phyloP scores from a whole-genome alignment of 2,888 invertebrate species.

The Drepana falcataria region DNA sequence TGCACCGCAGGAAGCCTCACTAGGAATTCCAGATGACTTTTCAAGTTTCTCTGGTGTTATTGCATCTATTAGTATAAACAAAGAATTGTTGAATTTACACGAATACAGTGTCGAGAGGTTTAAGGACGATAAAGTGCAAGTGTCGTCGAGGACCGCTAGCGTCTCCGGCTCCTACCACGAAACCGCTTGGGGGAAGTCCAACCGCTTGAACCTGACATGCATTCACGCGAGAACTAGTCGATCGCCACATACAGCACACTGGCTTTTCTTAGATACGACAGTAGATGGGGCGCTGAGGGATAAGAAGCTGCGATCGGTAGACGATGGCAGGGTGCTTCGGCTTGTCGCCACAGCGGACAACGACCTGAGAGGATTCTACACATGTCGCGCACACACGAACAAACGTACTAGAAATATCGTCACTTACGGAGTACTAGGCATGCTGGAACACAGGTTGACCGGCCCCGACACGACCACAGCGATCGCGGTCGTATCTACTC shows the following conservation, averaged over 20 bases:
- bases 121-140: constrained; percentile 44
- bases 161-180: constrained; percentile 65
- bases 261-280: constrained; percentile 54
- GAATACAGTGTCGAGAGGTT: constrained; percentile 45
- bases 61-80: constrained; percentile 49
- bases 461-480: constrained; percentile 51
- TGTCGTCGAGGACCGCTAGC: constrained; percentile 63
- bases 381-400: constrained; percentile 53
- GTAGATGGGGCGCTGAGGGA: constrained; percentile 27
- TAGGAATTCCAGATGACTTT: constrained; percentile 34
- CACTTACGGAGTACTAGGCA: constrained; percentile 64
- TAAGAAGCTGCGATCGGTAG: constrained; percentile 40
- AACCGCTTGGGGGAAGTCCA: constrained; percentile 57
- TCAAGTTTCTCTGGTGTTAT: constrained; percentile 44
- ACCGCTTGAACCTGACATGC: constrained; percentile 59
- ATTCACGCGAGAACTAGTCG: constrained; percentile 46
- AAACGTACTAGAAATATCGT: constrained; percentile 53
- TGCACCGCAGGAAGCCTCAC: constrained; percentile 37
- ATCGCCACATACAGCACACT: constrained; percentile 42
- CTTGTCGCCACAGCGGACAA: constrained; percentile 48
- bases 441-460: constrained; percentile 40
- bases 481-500: constrained; percentile 51
- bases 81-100: constrained; percentile 46
- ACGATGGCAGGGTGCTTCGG: constrained; percentile 55
- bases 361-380: constrained; percentile 61